Evolutionary conservation across 2,797 vertebrate species (phyloP), one percentile per base, ranked within the genome.

Genomic region (Myotis vivesi): DNA sequence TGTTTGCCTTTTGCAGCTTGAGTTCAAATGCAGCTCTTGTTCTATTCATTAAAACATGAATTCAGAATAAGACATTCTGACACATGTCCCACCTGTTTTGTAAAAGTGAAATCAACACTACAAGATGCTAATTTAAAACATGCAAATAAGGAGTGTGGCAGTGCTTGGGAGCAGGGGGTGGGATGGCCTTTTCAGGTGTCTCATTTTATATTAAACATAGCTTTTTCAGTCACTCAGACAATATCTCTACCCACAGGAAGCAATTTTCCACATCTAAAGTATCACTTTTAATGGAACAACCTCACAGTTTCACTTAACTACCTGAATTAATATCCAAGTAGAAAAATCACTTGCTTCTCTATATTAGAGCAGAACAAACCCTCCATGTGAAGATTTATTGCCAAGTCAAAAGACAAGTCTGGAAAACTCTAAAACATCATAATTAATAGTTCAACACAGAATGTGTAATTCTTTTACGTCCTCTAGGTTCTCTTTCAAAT

Each of bases 1-100:
- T 99, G 97, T 96, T 99, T 59, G 98, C 98, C 97, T 99, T 99
- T 92, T 99, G 99, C 96, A 99, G 98, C 96, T 99, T 99, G 93
- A 98, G 96, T 96, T 99, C 99, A 97, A 99, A 99, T 1, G 99
- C 99, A 85, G 98, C 97, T 98, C 99, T 99, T 97, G 99, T 99
- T 98, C 99, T 99, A 97, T 92, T 98, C 82, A 94, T 97, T 72
- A 82, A 98, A 97, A 98, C 66, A 98, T 7, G 85, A 92, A 95
- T 96, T 90, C 77, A 89, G 51, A 95, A 83, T 36, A 93, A 97
- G 30, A 97, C 59, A 81, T 41, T 75, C 62, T 94, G 86, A 92
- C 64, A 92, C 36, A 88, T 33, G 44, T 83, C n/a, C 59, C 57
- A 93, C 86, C 3, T 57, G 69, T 55, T 73, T 41, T 82, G 95